Conservation (phyloP, 2,797 vertebrate species). For the Jordanella pulchra region DNA sequence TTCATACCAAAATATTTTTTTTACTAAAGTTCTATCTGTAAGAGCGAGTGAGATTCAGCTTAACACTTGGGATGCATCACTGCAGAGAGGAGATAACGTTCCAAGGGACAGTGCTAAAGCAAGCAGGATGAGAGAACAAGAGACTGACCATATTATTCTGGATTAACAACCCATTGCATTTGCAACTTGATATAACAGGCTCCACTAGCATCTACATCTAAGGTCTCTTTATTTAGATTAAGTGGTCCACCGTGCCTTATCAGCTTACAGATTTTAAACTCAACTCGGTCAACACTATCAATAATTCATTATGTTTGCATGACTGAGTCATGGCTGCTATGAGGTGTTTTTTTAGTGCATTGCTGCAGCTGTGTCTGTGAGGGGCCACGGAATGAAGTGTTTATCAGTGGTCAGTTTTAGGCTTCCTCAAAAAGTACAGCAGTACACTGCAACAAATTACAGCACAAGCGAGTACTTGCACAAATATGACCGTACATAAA, state of each 20-base stretch:
- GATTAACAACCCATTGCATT: constrained; percentile 1
- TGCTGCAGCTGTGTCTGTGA: constrained; percentile 24
- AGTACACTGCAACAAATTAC: constrained; percentile 61
- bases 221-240: constrained; percentile 65
- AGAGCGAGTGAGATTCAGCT: background rate
- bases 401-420: constrained; percentile 30
- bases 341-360: constrained; percentile 28
- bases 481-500: constrained; percentile 73
- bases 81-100: background rate
- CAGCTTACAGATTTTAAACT: constrained; percentile 56
- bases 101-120: background rate
- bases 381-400: constrained; percentile 18
- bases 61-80: background rate
- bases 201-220: constrained; percentile 31
- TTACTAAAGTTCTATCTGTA: background rate
- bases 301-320: constrained; percentile 65
- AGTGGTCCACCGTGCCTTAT: constrained; percentile 56
- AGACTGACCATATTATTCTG: background rate
- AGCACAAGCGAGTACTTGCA: constrained; percentile 55
- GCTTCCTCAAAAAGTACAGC: constrained; percentile 38
- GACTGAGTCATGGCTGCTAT: constrained; percentile 44
- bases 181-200: constrained; percentile 34
- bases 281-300: constrained; percentile 57
- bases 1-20: too few relatives aligned
- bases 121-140: background rate